Percentiles rank a stretch among this genome's conserved stretches.
Conservation (phyloP, 2,888 invertebrate genomes). For the Suillia variegata region DNA sequence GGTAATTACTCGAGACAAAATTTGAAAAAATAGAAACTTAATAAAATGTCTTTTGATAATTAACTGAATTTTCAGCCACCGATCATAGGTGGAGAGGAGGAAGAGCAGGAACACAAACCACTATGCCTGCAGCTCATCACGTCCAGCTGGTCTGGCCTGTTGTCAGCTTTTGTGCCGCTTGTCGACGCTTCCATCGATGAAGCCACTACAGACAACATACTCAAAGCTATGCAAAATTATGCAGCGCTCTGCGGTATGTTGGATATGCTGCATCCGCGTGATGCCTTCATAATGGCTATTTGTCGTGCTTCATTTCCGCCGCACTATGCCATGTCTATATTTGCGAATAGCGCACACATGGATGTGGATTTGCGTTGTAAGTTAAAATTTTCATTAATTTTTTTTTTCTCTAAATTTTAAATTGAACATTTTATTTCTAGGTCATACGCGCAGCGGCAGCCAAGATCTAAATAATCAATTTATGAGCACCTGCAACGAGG, state of each 20-base stretch:
- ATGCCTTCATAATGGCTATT: conserved; percentile 92
- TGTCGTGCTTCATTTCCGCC: conserved; percentile 97
- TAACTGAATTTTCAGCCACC: no score
- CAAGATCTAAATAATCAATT: conserved; percentile 65
- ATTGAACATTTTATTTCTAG: conserved; percentile 39
- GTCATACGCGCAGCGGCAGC: conserved; percentile 62
- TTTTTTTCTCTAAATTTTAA: not conserved
- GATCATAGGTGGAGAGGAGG: not conserved
- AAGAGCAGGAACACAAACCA: conserved; percentile 53
- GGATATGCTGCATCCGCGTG: conserved; percentile 77
- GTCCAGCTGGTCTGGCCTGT: conserved; percentile 93
- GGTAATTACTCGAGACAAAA: no score
- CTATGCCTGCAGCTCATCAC: conserved; percentile 78
- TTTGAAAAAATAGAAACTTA: not conserved
- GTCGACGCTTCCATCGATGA: conserved; percentile 97
- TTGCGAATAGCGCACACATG: conserved; percentile 68
- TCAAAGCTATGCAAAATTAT: conserved; percentile 89
- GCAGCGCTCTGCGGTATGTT: conserved; percentile 89
- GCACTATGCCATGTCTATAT: conserved; percentile 89
- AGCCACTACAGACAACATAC: conserved; percentile 84
- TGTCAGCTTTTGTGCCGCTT: conserved; percentile 88
- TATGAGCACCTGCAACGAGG: conserved; percentile 56
- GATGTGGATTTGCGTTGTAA: conserved; percentile 62
- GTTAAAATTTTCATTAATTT: conserved; percentile 4
- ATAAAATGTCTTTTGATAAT: no score